These are phyloP conservation scores for Amiota mariae DNA, from an alignment of 2,888 invertebrate species.

Conservation along the genomic window DNA sequence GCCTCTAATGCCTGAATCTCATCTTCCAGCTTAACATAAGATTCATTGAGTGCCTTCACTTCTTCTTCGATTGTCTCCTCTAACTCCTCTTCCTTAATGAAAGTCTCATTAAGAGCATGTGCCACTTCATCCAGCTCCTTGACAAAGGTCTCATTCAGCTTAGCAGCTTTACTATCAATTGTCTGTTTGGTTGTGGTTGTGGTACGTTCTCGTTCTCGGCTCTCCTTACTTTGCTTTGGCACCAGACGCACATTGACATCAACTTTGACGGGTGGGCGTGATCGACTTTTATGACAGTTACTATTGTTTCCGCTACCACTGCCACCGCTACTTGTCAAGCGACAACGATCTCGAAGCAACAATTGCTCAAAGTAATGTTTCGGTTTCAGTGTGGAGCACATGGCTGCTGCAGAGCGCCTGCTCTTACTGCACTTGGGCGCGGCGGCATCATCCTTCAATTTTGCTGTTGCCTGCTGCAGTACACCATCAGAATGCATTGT, in stretches of 20 bases:
- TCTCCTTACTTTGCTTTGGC: constrained; percentile 75
- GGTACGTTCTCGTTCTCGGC: background rate
- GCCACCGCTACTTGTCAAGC: constrained; percentile 24
- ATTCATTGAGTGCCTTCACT: background rate
- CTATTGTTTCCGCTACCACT: background rate
- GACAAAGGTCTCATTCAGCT: constrained; percentile 55
- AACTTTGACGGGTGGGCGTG: constrained; percentile 79
- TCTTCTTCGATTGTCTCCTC: background rate
- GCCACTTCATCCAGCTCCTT: constrained; percentile 56
- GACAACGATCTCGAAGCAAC: constrained; percentile 53
- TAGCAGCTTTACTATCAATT: constrained; percentile 52
- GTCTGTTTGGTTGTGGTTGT: constrained; percentile 8
- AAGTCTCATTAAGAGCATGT: constrained; percentile 55
- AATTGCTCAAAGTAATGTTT: constrained; percentile 61
- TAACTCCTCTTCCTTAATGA: constrained; percentile 48
- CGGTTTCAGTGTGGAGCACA: constrained; percentile 57
- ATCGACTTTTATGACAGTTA: constrained; percentile 51
- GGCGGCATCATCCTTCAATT: constrained; percentile 44
- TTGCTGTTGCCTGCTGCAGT: constrained; percentile 32
- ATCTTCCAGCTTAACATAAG: constrained; percentile 47
- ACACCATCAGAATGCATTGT: constrained; percentile 57
- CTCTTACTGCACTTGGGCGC: constrained; percentile 40
- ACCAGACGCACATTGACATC: constrained; percentile 85
- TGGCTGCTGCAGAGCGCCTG: constrained; percentile 28
- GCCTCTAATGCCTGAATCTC: constrained; percentile 15